These are phyloP conservation scores for Diabrotica undecimpunctata DNA, from an alignment of 1,140 invertebrate genomes.

Conservation along the genomic window DNA sequence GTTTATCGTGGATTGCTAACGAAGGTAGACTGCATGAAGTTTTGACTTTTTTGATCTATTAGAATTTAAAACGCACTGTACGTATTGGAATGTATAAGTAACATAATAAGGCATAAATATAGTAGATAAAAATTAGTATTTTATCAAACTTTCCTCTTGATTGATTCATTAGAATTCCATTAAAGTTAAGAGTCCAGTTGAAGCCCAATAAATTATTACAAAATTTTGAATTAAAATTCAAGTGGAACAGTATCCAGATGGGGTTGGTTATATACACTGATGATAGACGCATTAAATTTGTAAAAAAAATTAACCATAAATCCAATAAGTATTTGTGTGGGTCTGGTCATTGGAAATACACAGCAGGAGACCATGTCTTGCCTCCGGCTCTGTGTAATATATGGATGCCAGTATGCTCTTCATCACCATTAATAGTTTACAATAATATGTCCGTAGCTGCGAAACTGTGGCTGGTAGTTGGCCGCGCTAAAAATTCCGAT, in stretches of 20 bases:
- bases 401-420: constrained; percentile 21
- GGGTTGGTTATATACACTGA: constrained; percentile 1
- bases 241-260: constrained; percentile 1
- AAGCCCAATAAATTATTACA: neutral
- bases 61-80: too few relatives aligned
- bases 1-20: too few relatives aligned
- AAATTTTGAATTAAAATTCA: constrained; percentile 3
- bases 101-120: too few relatives aligned
- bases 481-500: neutral
- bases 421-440: constrained; percentile 25
- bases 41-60: too few relatives aligned
- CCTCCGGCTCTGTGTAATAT: constrained; percentile 23
- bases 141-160: too few relatives aligned
- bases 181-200: too few relatives aligned
- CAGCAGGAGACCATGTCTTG: constrained; percentile 23
- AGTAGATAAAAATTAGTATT: too few relatives aligned
- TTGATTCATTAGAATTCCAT: too few relatives aligned
- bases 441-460: constrained; percentile 19
- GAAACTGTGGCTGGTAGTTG: constrained; percentile 8
- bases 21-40: too few relatives aligned
- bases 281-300: neutral
- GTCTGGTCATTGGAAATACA: constrained; percentile 27
- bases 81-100: too few relatives aligned
- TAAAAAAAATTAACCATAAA: neutral
- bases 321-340: constrained; percentile 11